These are phyloP conservation scores for Condylura cristata DNA, from an alignment of 2,113 vertebrate species.

Conservation along the genomic window DNA sequence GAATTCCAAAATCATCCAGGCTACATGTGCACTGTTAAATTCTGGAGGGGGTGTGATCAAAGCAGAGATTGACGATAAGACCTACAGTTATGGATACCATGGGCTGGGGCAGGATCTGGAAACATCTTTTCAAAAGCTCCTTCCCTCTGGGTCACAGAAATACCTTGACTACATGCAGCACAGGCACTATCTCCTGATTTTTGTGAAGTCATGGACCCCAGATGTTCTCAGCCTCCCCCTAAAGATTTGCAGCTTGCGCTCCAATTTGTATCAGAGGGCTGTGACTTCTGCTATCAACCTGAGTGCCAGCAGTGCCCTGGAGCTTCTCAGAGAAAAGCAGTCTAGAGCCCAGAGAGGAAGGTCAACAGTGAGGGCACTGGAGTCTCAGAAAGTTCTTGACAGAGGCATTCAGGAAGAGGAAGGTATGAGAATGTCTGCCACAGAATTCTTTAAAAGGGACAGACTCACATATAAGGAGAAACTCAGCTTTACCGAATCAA, in stretches of 20 bases:
- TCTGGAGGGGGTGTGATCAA: slow-evolving; percentile 80
- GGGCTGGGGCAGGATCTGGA: slow-evolving; percentile 76
- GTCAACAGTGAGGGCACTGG: accelerated
- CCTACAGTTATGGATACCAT: slow-evolving; percentile 42
- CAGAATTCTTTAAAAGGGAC: slow-evolving; percentile 63
- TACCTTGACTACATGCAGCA: slow-evolving; percentile 68
- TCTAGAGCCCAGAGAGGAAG: neutral
- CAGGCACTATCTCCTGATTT: slow-evolving; percentile 66
- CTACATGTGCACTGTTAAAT: slow-evolving; percentile 73
- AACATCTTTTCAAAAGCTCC: slow-evolving; percentile 61
- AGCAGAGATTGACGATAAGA: slow-evolving; percentile 48
- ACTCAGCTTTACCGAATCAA: slow-evolving; percentile 78
- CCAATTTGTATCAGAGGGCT: slow-evolving; percentile 66
- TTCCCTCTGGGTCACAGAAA: neutral
- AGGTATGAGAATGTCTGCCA: slow-evolving; percentile 11
- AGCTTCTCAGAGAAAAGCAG: slow-evolving; percentile 56
- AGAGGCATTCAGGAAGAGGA: slow-evolving; percentile 43
- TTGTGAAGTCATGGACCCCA: slow-evolving; percentile 78
- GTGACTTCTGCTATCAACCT: neutral
- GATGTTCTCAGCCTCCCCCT: neutral
- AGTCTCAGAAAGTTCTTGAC: neutral
- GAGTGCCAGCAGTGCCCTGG: neutral
- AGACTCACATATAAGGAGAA: slow-evolving; percentile 51
- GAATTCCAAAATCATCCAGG: slow-evolving; percentile 54
- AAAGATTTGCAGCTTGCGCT: slow-evolving; percentile 49